These are phyloP conservation scores for Noctua janthina DNA, from an alignment of 2,888 invertebrate species.

Conservation along the genomic window DNA sequence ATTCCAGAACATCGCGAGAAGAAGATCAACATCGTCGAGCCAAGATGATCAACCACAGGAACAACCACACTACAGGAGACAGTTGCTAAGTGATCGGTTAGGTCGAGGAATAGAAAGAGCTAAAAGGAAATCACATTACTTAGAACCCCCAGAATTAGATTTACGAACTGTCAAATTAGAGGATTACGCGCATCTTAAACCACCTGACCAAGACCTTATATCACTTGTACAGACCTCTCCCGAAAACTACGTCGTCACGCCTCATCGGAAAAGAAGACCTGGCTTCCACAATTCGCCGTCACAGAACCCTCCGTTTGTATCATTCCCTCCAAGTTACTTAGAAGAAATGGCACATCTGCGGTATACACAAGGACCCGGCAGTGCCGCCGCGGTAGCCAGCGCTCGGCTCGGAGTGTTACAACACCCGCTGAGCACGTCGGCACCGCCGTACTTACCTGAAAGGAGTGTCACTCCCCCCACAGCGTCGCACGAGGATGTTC, in stretches of 20 bases:
- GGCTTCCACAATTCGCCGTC: conserved; percentile 97
- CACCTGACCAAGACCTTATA: conserved; percentile 93
- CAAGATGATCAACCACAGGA: conserved; percentile 89
- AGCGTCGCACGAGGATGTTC: conserved; percentile 89
- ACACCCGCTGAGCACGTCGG: conserved; percentile 93
- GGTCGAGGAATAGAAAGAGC: conserved; percentile 91
- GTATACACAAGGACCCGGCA: conserved; percentile 91
- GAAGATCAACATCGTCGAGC: conserved; percentile 88
- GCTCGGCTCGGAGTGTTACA: conserved; percentile 88
- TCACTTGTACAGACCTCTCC: conserved; percentile 93
- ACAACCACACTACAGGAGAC: conserved; percentile 90
- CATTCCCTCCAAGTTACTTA: conserved; percentile 94
- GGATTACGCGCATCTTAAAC: conserved; percentile 92
- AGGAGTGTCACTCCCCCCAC: conserved; percentile 91
- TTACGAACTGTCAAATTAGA: conserved; percentile 92
- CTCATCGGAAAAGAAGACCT: conserved; percentile 95
- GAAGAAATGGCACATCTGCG: conserved; percentile 92
- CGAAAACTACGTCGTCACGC: conserved; percentile 96
- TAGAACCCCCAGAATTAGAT: conserved; percentile 93
- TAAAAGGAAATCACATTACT: conserved; percentile 92
- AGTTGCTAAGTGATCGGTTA: conserved; percentile 91
- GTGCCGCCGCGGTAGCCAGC: conserved; percentile 91
- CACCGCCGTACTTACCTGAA: conserved; percentile 93
- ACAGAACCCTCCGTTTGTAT: conserved; percentile 96
- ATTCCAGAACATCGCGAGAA: conserved; percentile 85